Percentiles rank a stretch among this genome's conserved stretches.
These are phyloP conservation scores for Saccopteryx bilineata DNA, from an alignment of 2,113 vertebrate genomes.

Conservation along the genomic window DNA sequence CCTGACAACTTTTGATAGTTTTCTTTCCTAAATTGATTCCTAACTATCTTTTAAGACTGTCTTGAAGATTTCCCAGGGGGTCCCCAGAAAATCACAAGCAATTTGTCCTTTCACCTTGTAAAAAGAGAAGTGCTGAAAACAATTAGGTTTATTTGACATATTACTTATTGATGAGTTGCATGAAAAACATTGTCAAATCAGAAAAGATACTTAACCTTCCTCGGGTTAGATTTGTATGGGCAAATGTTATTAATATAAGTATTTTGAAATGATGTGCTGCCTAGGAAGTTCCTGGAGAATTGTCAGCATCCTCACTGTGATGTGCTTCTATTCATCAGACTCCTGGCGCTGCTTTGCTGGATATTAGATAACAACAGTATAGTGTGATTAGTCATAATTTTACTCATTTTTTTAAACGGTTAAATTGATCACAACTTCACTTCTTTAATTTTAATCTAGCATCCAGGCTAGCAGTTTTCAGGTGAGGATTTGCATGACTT, in stretches of 20 bases:
- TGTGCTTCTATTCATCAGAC: background rate
- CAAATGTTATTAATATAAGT: background rate
- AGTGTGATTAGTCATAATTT: background rate
- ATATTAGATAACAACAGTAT: background rate
- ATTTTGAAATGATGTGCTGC: background rate
- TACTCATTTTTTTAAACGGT: background rate
- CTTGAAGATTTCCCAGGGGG: constrained; percentile 5
- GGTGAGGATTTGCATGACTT: background rate
- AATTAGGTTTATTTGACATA: constrained; percentile 10
- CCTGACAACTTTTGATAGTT: constrained; percentile 34
- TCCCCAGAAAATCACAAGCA: background rate
- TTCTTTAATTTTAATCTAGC: constrained; percentile 7
- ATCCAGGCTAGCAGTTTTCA: background rate
- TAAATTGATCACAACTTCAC: background rate
- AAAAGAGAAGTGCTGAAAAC: background rate
- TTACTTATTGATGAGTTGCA: background rate
- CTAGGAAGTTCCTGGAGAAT: background rate
- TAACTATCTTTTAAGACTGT: constrained; percentile 4
- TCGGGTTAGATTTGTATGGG: background rate
- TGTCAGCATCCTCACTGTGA: background rate
- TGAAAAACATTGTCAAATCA: background rate
- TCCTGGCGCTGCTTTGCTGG: background rate
- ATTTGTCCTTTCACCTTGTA: background rate
- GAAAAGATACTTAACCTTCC: background rate
- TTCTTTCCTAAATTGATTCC: background rate